A percentile compares a stretch with the other conserved stretches of the same genome.
Conservation (phyloP, 2,113 vertebrate species). For the human region GRCh38 chr3:49335501-49336000, state of each 20-base stretch:
- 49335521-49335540: slow-evolving; percentile 95
- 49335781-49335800: neutral
- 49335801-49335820: neutral
- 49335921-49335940: no score
- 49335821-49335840: neutral
- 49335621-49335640: neutral
- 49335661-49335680: neutral
- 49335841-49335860: neutral
- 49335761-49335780: neutral
- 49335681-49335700: neutral
- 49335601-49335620: slow-evolving; percentile 46
- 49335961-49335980: no score
- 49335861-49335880: no score
- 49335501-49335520: slow-evolving; percentile 93
- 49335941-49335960: no score
- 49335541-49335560: slow-evolving; percentile 97
- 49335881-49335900: no score
- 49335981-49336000: no score
- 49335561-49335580: slow-evolving; percentile 99
- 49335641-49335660: neutral
- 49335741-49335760: neutral
- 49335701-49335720: neutral
- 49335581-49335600: slow-evolving; percentile 93
- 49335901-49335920: no score
- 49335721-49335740: neutral